Conservation (phyloP, 2,888 invertebrate species). For the Ochropleura plecta region DNA sequence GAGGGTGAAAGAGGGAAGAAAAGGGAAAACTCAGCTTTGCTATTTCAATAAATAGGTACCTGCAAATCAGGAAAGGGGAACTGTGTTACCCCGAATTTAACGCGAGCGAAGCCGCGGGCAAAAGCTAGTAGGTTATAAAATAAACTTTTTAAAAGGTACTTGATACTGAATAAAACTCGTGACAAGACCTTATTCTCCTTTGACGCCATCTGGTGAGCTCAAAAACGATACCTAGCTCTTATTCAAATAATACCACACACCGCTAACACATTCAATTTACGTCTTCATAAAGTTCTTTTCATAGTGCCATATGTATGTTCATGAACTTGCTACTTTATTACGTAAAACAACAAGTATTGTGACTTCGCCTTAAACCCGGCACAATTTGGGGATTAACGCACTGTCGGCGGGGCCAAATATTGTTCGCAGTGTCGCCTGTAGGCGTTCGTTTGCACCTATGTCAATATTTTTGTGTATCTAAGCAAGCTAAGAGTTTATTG, state of each 20-base stretch:
- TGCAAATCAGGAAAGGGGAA: too few species aligned
- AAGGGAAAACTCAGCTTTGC: too few species aligned
- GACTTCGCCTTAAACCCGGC: conserved; percentile 27
- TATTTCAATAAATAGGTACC: too few species aligned
- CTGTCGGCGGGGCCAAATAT: conserved; percentile 21
- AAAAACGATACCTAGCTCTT: too few species aligned
- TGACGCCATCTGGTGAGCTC: too few species aligned
- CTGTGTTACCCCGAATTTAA: too few species aligned
- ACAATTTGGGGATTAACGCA: conserved; percentile 44
- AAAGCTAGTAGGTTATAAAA: too few species aligned
- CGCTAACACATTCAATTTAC: conserved; percentile 18
- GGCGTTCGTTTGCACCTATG: not conserved
- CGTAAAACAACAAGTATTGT: conserved; percentile 42
- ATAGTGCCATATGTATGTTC: conserved; percentile 36
- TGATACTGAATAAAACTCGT: too few species aligned
- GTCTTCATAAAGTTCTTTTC: conserved; percentile 44
- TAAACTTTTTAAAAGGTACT: too few species aligned
- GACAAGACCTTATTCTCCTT: too few species aligned
- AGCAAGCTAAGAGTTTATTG: not conserved
- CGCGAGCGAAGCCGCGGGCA: too few species aligned
- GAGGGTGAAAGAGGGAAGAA: too few species aligned
- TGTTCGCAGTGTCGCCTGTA: conserved; percentile 5
- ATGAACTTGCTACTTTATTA: conserved; percentile 60
- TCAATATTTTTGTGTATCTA: not conserved
- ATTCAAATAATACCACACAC: not conserved